Conservation (phyloP, 1,140 invertebrate species). For the Aporrectodea caliginosa region DNA sequence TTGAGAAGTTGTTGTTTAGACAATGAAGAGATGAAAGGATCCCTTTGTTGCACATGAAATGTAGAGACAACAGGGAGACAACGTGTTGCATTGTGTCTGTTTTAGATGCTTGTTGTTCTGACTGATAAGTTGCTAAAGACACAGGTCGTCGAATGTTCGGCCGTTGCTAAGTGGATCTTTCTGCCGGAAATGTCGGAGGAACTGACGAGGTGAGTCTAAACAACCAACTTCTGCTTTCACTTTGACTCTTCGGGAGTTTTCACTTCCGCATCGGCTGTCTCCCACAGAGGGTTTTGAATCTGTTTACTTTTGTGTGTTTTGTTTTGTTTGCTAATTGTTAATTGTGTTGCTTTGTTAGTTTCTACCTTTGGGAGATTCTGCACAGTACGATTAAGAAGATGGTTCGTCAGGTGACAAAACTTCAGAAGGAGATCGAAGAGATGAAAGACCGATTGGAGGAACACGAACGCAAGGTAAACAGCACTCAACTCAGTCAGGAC, state of each 20-base stretch:
- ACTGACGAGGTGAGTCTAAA: constrained; percentile 93
- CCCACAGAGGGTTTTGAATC: no score
- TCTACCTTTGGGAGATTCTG: constrained; percentile 95
- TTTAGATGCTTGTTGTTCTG: constrained; percentile 87
- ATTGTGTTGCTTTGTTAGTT: constrained; percentile 54
- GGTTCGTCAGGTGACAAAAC: constrained; percentile 78
- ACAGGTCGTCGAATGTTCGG: constrained; percentile 91
- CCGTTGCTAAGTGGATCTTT: constrained; percentile 98
- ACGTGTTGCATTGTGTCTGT: constrained; percentile 29
- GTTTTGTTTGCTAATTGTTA: background rate
- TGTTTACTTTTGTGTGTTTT: background rate
- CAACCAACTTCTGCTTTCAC: no score
- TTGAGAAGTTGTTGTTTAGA: no score
- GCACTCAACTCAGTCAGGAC: no score
- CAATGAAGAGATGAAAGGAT: no score
- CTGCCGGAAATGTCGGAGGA: constrained; percentile 90
- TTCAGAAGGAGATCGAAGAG: constrained; percentile 78
- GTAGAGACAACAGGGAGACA: no score
- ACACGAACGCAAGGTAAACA: constrained; percentile 44
- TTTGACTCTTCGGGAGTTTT: no score
- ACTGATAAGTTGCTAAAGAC: constrained; percentile 97
- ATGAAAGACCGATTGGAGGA: constrained; percentile 66
- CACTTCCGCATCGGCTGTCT: no score
- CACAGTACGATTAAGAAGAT: constrained; percentile 94
- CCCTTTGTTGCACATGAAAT: no score